Evolutionary conservation across 2,113 vertebrate genomes (phyloP).

Genomic region (Cyanoderma ruficeps): DNA sequence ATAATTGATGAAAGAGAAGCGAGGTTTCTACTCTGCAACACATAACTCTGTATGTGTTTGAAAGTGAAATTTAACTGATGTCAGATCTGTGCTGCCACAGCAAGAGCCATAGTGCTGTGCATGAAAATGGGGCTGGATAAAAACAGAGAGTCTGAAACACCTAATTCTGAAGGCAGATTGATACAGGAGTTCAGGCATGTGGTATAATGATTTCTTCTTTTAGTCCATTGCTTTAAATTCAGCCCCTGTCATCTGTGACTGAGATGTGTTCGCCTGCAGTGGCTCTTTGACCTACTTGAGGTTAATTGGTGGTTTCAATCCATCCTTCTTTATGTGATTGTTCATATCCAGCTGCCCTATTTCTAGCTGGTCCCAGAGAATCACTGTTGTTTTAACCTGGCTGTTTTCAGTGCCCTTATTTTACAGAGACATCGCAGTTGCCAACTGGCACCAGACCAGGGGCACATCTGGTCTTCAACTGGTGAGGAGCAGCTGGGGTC

Average conservation of each 20-base stretch:
- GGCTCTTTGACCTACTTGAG: constrained; percentile 34
- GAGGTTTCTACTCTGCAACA: not conserved
- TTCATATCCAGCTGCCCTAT: not conserved
- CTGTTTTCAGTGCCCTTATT: not conserved
- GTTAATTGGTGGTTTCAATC: constrained; percentile 34
- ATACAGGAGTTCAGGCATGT: not conserved
- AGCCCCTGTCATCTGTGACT: not conserved
- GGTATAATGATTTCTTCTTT: not conserved
- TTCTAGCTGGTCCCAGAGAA: not conserved
- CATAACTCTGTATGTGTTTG: not conserved
- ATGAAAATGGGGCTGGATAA: not conserved
- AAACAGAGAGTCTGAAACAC: not conserved
- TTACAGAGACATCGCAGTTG: not conserved
- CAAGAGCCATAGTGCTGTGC: not conserved
- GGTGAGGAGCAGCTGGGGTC: not conserved
- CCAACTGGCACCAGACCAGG: not conserved
- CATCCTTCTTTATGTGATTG: not conserved
- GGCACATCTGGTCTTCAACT: not conserved
- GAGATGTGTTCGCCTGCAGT: not conserved
- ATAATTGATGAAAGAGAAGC: not conserved
- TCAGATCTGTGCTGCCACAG: not conserved
- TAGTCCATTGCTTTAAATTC: constrained; percentile 30
- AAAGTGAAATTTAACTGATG: not conserved
- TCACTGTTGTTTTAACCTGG: not conserved
- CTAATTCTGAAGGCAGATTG: not conserved